These are phyloP conservation scores for Ophioderma brevispina DNA, from an alignment of 35 echinoderm and acorn worm species.

Conservation along the genomic window DNA sequence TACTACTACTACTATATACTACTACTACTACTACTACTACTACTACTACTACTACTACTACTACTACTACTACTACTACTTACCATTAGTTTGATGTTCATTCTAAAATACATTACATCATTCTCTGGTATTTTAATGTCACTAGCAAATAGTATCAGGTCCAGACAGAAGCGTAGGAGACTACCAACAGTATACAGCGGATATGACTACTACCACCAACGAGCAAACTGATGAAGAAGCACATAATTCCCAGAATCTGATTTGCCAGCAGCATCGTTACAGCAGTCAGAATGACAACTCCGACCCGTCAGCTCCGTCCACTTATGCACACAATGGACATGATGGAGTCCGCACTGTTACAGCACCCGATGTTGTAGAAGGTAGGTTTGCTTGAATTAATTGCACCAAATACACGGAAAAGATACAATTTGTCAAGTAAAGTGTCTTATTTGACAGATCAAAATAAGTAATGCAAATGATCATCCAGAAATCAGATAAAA, in stretches of 20 bases:
- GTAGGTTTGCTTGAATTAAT: no score
- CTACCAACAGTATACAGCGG: background rate
- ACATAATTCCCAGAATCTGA: background rate
- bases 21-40: slow-evolving; percentile 3
- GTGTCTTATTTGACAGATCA: no score
- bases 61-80: slow-evolving; percentile 3
- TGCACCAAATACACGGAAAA: no score
- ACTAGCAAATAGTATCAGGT: background rate
- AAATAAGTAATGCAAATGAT: no score
- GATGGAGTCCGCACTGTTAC: no score
- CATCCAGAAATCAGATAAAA: no score
- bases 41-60: slow-evolving; percentile 4
- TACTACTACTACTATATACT: no score
- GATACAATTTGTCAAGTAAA: no score
- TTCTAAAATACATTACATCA: background rate
- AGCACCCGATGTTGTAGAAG: no score
- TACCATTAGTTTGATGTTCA: background rate
- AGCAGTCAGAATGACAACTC: background rate
- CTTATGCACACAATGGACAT: no score
- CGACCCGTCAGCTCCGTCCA: no score
- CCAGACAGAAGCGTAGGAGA: background rate
- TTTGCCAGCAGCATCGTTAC: background rate
- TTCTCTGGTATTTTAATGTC: background rate
- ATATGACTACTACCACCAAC: background rate
- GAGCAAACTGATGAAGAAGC: background rate